phyloP scores from a whole-genome alignment of 1,140 invertebrate species.

The Palaemon carinicauda region DNA sequence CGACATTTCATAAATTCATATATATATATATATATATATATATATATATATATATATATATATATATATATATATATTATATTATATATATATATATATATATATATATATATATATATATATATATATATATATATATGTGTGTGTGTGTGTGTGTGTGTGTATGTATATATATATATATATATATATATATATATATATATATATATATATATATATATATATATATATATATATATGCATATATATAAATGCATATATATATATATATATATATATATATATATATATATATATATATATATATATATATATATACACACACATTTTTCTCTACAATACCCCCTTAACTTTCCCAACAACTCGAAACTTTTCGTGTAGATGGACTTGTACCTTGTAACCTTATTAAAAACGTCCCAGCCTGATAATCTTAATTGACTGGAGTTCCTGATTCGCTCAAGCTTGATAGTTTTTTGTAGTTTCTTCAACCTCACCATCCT shows the following conservation, averaged over 20 bases:
- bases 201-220: background rate
- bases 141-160: background rate
- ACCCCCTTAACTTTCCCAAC: no score
- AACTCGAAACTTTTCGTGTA: no score
- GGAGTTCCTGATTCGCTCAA: no score
- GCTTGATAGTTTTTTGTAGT: no score
- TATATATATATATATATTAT: background rate
- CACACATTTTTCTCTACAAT: no score
- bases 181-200: background rate
- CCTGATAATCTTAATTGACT: no score
- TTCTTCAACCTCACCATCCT: no score
- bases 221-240: no score
- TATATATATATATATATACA: background rate
- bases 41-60: background rate
- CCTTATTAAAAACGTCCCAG: no score
- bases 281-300: background rate
- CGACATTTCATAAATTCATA: background rate
- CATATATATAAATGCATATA: no score
- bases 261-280: background rate
- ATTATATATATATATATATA: background rate
- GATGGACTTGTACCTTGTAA: no score
- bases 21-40: background rate
- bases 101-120: background rate
- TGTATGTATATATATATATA: background rate
- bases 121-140: background rate